Base-by-base conservation (phyloP, 1,140 invertebrate species). In the Gryllus bimaculatus region DNA sequence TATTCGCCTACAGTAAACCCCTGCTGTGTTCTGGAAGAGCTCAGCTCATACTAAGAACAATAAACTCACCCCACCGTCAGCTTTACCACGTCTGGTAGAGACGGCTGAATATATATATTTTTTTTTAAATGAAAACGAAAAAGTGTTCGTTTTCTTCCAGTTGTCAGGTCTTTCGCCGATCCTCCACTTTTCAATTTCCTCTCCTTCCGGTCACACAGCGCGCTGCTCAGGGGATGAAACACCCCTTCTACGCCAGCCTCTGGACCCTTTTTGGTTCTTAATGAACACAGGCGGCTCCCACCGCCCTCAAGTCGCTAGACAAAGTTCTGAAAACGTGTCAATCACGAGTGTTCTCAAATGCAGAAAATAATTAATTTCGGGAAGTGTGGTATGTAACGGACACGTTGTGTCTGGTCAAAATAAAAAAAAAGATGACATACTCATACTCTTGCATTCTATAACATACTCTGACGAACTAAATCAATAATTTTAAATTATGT, bases 141-240 rank as follows among this genome's bases (percentile, higher is more conserved):
- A 66, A 66, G 18, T 13, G 18, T 66, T 66, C 18, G 54, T 66
- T 66, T 66, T 66, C 54, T 66, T 66, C 54, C 54, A 66, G 54
- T 66, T 66, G 54, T 66, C 54, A 66, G 54, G 10, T 66, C 54
- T 66, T 66, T 66, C 54, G 54, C 54, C 54, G 54, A 66, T 66
- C 54, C 54, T 66, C 54, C 54, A 66, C 54, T 66, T 66, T 66
- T 66, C 54, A 66, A 66, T 66, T 66, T 66, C 54, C 54, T 66
- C 54, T 66, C 54, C 54, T 13, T 66, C 54, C 54, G 54, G 54
- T 66, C 54, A 66, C 10, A 10, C 10, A 18, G 10, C 54, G 18
- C 54, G 54, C 10, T 13, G 54, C 54, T 66, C 18, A 66, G 54
- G 54, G 54, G 54, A 66, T 66, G 54, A 66, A 66, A 66, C 54